Percentiles rank a stretch among this genome's conserved stretches.
Conservation (phyloP, 2,113 vertebrate species). For the Gymnobelideus leadbeateri region DNA sequence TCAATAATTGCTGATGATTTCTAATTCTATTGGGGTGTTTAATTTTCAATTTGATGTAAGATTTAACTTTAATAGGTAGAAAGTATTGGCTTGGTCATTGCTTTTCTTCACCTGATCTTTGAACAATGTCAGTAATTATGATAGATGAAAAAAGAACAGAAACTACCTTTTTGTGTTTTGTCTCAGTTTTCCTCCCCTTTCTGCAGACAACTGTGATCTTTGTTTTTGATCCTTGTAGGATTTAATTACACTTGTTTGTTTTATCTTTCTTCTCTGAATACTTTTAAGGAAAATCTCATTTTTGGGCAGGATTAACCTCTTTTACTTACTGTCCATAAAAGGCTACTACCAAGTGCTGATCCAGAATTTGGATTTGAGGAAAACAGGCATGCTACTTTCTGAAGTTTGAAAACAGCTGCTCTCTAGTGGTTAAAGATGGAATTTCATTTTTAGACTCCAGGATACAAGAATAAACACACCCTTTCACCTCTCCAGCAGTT, state of each 20-base stretch:
- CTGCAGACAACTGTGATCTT: conserved; percentile 82
- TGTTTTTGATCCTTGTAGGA: conserved; percentile 83
- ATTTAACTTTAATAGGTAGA: conserved; percentile 80
- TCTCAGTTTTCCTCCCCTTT: conserved; percentile 74
- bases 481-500: not conserved
- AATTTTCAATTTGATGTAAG: conserved; percentile 81
- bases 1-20: conserved; percentile 71
- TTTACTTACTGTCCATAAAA: conserved; percentile 62
- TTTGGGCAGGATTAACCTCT: conserved; percentile 46
- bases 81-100: conserved; percentile 70
- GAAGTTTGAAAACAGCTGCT: conserved; percentile 41
- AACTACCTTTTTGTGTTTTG: conserved; percentile 75
- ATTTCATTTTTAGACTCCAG: conserved; percentile 14
- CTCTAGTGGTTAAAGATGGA: conserved; percentile 64
- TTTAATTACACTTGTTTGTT: conserved; percentile 81
- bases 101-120: conserved; percentile 84
- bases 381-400: conserved; percentile 7
- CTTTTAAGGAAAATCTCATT: conserved; percentile 68
- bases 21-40: conserved; percentile 77
- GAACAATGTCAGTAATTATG: conserved; percentile 81
- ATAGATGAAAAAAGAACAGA: conserved; percentile 84
- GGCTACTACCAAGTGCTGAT: conserved; percentile 38
- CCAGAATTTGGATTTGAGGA: conserved; percentile 42
- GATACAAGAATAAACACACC: not conserved
- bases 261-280: conserved; percentile 76